Percentiles rank a stretch among this genome's conserved stretches.
Evolutionary conservation across 2,888 invertebrate species (phyloP).

Genomic region (Cataglyphis albicans): DNA sequence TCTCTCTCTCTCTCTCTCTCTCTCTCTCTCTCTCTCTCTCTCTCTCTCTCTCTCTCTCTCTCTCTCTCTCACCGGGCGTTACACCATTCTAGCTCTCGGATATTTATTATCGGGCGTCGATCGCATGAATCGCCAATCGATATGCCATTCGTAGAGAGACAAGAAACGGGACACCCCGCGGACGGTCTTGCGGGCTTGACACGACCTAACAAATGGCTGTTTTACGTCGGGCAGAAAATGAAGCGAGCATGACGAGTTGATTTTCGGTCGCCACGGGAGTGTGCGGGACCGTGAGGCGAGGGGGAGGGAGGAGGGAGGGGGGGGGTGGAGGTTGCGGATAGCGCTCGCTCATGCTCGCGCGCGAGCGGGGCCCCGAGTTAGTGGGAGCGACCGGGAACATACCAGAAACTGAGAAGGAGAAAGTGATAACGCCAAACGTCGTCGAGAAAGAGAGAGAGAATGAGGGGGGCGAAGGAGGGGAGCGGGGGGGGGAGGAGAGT

Average conservation of each 20-base stretch:
- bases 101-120: conserved; percentile 83
- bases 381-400: conserved; percentile 51
- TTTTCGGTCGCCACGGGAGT: conserved; percentile 82
- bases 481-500: conserved; percentile 52
- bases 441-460: background rate
- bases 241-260: conserved; percentile 86
- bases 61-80: conserved; percentile 54
- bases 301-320: conserved; percentile 64
- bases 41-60: too few relatives aligned
- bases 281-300: conserved; percentile 58
- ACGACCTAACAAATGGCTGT: conserved; percentile 86
- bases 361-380: conserved; percentile 17
- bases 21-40: too few relatives aligned
- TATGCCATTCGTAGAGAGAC: conserved; percentile 80
- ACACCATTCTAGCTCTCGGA: conserved; percentile 73
- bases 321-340: conserved; percentile 56
- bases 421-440: conserved; percentile 34
- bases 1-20: background rate
- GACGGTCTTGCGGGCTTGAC: conserved; percentile 82
- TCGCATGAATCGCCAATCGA: conserved; percentile 86
- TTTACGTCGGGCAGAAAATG: conserved; percentile 86
- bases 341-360: conserved; percentile 56
- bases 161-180: conserved; percentile 82
- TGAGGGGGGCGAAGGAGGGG: background rate
- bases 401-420: conserved; percentile 59